Conservation (phyloP, 2,797 vertebrate species). For the Sebastolobus altivelis region DNA sequence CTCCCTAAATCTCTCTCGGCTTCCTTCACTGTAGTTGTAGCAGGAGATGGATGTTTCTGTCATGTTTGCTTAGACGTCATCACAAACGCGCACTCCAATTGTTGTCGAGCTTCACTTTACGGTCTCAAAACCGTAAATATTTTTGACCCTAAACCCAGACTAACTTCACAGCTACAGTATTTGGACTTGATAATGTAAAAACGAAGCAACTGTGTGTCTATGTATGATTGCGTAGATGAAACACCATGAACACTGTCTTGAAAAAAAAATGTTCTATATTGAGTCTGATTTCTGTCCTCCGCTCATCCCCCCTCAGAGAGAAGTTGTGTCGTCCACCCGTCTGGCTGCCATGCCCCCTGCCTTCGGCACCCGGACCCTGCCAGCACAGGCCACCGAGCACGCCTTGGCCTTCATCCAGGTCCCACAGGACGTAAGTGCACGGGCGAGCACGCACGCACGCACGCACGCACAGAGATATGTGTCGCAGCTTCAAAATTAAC, state of each 20-base stretch:
- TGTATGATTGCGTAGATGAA: background rate
- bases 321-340: constrained; percentile 89
- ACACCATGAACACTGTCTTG: background rate
- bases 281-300: constrained; percentile 33
- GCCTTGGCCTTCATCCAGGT: constrained; percentile 95
- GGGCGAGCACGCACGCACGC: background rate
- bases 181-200: background rate
- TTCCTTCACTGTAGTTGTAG: background rate
- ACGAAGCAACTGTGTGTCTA: background rate
- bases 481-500: constrained; percentile 52
- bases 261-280: background rate
- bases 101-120: constrained; percentile 6
- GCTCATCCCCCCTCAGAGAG: constrained; percentile 86
- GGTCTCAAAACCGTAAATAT: constrained; percentile 2
- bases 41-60: constrained; percentile 14
- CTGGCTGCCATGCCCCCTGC: constrained; percentile 91
- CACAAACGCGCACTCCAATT: background rate
- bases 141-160: background rate
- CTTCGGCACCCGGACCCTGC: constrained; percentile 90
- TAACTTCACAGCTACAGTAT: background rate
- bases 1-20: background rate
- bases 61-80: constrained; percentile 28
- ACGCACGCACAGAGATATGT: constrained; percentile 23
- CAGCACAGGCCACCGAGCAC: constrained; percentile 94
- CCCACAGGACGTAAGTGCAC: constrained; percentile 93